A percentile compares a stretch with the other conserved stretches of the same genome.
Conservation (phyloP, 35 echinoderm and acorn worm genomes). For the Nesometra sesokonis region DNA sequence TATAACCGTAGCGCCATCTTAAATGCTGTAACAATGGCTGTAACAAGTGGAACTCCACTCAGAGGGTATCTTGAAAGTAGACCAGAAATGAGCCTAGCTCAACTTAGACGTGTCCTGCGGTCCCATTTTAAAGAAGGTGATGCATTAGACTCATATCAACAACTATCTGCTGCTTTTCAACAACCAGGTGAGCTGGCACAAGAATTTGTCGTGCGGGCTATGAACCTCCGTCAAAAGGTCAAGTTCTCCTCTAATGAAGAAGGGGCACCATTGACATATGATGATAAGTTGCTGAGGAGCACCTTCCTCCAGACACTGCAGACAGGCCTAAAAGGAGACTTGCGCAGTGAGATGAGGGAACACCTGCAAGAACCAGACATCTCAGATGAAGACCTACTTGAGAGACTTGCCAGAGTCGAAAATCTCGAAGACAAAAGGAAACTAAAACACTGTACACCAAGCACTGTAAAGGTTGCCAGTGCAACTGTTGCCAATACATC, state of each 20-base stretch:
- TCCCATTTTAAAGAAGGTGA: conserved; percentile 47
- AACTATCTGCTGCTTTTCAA: conserved; percentile 34
- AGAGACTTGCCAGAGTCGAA: not conserved
- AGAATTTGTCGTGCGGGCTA: conserved; percentile 25
- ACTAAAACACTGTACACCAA: not conserved
- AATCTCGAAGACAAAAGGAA: conserved; percentile 1
- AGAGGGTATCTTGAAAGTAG: conserved; percentile 38
- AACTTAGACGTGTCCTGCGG: conserved; percentile 18
- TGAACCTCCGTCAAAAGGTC: conserved; percentile 43
- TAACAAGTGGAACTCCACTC: not conserved
- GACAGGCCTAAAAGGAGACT: conserved; percentile 28
- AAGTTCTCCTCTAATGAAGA: conserved; percentile 18
- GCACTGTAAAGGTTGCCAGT: not conserved
- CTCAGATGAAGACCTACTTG: conserved; percentile 21
- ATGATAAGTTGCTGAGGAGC: conserved; percentile 2
- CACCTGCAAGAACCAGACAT: not conserved
- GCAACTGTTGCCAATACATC: not conserved
- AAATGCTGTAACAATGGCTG: conserved; percentile 16
- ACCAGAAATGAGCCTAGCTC: not conserved
- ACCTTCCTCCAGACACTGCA: conserved; percentile 56
- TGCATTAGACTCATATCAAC: conserved; percentile 37
- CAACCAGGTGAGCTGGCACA: conserved; percentile 11
- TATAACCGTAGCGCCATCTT: conserved; percentile 12
- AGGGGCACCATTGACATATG: conserved; percentile 13
- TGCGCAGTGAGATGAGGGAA: conserved; percentile 30